Conservation (phyloP, 2,888 invertebrate genomes). For the Colletes collaris region DNA sequence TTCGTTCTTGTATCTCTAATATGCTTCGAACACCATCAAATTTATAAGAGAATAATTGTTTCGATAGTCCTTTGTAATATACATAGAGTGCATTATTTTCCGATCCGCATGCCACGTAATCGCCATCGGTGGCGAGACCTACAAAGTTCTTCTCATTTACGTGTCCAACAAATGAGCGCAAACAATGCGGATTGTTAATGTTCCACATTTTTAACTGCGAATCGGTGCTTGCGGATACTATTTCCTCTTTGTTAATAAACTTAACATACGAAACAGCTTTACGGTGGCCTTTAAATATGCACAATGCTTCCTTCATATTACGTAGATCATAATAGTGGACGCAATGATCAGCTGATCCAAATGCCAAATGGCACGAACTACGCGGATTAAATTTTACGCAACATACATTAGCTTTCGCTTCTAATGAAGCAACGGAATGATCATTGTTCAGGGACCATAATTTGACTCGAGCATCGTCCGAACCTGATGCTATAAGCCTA, state of each 20-base stretch:
- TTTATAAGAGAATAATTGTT: slow-evolving; percentile 93
- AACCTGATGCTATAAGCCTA: slow-evolving; percentile 94
- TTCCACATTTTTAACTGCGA: slow-evolving; percentile 96
- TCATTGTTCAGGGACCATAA: slow-evolving; percentile 95
- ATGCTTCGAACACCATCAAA: slow-evolving; percentile 93
- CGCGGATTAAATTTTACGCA: slow-evolving; percentile 96
- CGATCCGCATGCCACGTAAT: slow-evolving; percentile 97
- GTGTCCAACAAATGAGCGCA: slow-evolving; percentile 95
- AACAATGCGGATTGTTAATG: slow-evolving; percentile 90
- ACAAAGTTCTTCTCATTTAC: slow-evolving; percentile 98
- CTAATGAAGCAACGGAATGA: slow-evolving; percentile 93
- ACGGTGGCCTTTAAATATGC: slow-evolving; percentile 93
- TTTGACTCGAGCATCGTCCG: slow-evolving; percentile 96
- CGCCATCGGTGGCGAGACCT: slow-evolving; percentile 95
- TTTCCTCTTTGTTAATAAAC: slow-evolving; percentile 92
- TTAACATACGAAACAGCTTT: slow-evolving; percentile 98
- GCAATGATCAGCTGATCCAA: slow-evolving; percentile 98
- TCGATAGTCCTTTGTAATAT: slow-evolving; percentile 94
- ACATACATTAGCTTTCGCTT: slow-evolving; percentile 97
- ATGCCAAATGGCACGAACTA: slow-evolving; percentile 94
- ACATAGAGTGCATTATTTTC: slow-evolving; percentile 97
- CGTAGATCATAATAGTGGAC: slow-evolving; percentile 97
- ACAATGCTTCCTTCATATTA: slow-evolving; percentile 91
- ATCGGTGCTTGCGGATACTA: slow-evolving; percentile 96
- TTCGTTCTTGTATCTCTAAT: slow-evolving; percentile 88